phyloP scores from a whole-genome alignment of 2,113 vertebrate genomes.

The Poicephalus gulielmi region DNA sequence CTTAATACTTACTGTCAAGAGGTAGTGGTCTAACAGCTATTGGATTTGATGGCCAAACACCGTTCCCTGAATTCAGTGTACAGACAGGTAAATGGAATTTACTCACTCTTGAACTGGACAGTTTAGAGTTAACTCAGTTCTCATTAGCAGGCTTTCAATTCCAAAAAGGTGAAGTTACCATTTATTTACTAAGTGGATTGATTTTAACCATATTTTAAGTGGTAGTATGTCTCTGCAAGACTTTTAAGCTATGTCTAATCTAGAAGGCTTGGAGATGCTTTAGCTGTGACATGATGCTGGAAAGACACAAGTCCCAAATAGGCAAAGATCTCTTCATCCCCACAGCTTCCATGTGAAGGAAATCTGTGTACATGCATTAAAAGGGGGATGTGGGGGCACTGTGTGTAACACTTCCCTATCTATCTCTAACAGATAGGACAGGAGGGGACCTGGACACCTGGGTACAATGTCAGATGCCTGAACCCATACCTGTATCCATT shows the following conservation, averaged over 20 bases:
- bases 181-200: not conserved
- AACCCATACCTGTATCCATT: not conserved
- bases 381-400: no score
- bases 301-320: not conserved
- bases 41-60: not conserved
- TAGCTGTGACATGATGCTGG: not conserved
- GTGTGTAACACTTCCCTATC: not conserved
- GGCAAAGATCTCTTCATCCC: not conserved
- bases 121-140: not conserved
- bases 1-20: not conserved
- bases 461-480: rapidly evolving
- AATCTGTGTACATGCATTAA: not conserved
- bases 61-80: not conserved
- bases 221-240: not conserved
- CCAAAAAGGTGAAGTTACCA: not conserved
- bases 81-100: not conserved
- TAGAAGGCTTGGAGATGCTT: not conserved
- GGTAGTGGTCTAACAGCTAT: not conserved
- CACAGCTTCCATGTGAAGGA: not conserved
- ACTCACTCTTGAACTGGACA: not conserved
- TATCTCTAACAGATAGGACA: not conserved
- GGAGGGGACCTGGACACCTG: not conserved
- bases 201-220: not conserved
- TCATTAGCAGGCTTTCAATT: not conserved
- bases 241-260: not conserved